phyloP scores from a whole-genome alignment of 2,888 invertebrate species.

The Peribatodes rhomboidaria region DNA sequence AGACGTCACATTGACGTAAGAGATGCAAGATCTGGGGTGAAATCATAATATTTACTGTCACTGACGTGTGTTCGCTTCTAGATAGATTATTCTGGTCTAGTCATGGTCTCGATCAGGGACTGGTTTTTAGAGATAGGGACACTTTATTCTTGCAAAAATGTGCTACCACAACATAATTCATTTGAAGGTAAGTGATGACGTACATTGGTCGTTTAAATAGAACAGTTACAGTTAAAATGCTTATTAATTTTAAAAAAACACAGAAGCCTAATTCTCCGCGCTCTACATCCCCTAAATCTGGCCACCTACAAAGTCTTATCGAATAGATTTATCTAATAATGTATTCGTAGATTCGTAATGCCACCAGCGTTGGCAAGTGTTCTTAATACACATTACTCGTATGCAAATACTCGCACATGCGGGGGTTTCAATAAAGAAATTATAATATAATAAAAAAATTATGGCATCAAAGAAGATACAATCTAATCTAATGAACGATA shows the following conservation, averaged over 20 bases:
- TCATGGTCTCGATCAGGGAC: constrained; percentile 51
- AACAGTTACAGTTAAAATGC: constrained; percentile 1
- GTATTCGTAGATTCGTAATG: too few relatives aligned
- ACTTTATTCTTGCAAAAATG: constrained; percentile 17
- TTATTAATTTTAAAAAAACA: constrained; percentile 20
- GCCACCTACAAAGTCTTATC: constrained; percentile 40
- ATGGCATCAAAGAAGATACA: constrained; percentile 2
- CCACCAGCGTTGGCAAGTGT: constrained; percentile 41
- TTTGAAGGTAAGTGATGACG: constrained; percentile 32
- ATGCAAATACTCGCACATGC: constrained; percentile 38
- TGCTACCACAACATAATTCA: constrained; percentile 12
- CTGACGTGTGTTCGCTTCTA: constrained; percentile 70
- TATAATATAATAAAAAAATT: constrained; percentile 10
- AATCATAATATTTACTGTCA: constrained; percentile 84
- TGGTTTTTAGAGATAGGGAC: constrained; percentile 43
- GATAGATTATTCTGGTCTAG: constrained; percentile 74
- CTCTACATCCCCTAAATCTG: constrained; percentile 41
- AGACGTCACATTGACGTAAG: constrained; percentile 85
- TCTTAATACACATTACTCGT: constrained; percentile 32
- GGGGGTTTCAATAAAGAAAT: constrained; percentile 30
- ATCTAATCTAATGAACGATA: constrained; percentile 12
- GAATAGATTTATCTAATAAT: constrained; percentile 45
- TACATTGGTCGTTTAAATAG: background rate
- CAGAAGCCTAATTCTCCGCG: constrained; percentile 29
- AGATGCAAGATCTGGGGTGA: constrained; percentile 80